Conservation (phyloP, 2,797 vertebrate genomes). For the Parotocinclus haroldoi region DNA sequence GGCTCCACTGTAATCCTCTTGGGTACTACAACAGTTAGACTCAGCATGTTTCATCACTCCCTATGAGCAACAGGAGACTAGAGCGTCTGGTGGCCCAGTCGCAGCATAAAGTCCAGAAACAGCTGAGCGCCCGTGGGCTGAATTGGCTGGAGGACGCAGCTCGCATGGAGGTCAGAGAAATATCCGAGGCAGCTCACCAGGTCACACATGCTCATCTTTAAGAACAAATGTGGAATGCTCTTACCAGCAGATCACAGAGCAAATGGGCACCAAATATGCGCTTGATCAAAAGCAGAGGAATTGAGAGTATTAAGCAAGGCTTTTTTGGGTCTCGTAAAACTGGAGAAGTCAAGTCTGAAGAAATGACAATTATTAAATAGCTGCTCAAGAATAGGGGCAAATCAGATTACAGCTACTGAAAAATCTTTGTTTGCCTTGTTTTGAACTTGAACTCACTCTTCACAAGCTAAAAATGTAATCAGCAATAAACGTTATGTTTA, state of each 20-base stretch:
- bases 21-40: slow-evolving; percentile 47
- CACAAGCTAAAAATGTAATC: too few relatives aligned
- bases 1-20: slow-evolving; percentile 44
- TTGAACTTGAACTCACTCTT: too few relatives aligned
- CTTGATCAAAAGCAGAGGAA: slow-evolving; percentile 13
- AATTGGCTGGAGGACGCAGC: slow-evolving; percentile 58
- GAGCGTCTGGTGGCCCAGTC: slow-evolving; percentile 49
- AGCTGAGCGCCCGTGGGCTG: slow-evolving; percentile 71
- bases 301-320: not conserved
- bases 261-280: slow-evolving; percentile 40
- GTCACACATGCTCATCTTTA: slow-evolving; percentile 56
- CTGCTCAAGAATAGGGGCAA: too few relatives aligned
- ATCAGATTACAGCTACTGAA: too few relatives aligned
- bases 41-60: slow-evolving; percentile 49
- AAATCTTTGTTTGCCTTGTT: too few relatives aligned
- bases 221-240: slow-evolving; percentile 47
- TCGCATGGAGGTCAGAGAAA: slow-evolving; percentile 63
- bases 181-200: slow-evolving; percentile 66
- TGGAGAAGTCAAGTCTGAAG: not conserved
- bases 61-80: slow-evolving; percentile 42
- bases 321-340: not conserved
- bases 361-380: too few relatives aligned
- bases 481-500: too few relatives aligned
- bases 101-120: slow-evolving; percentile 69
- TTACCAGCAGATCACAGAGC: slow-evolving; percentile 33